Evolutionary conservation across 2,797 vertebrate genomes (phyloP), one percentile per base, ranked within the genome.

Genomic region (Basileuterus tristriatus): DNA sequence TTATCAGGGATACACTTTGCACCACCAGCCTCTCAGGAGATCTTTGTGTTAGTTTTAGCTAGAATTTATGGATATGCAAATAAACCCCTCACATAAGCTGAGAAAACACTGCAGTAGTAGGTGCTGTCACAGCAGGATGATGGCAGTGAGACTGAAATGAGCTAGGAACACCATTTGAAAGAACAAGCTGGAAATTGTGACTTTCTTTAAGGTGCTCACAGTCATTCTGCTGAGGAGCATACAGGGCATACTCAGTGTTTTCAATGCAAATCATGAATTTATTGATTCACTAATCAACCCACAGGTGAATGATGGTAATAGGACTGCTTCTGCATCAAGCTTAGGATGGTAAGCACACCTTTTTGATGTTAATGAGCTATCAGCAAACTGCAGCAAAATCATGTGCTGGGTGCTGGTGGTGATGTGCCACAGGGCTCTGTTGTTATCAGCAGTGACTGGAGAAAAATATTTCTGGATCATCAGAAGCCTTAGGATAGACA

Each of bases 281-380:
- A 95, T 96, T 82, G 91, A 95, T 93, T 94, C 75, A 80, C 29
- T 91, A 77, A 85, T 89, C 93, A 95, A 23, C 52, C 17, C 34
- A 64, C 37, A 32, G 37, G 60, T 89, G 64, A 95, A 70, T 83
- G 91, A 96, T 85, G 52, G 43, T 76, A 49, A 82, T 37, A 90
- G 47, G 81, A n/a, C 30, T 1, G 2, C 52, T 84, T 87, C 67
- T 93, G 60, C 37, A 44, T 58, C 36, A 74, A 53, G 60, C 56
- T 89, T 74, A 64, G 67, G 74, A 59, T 80, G 44, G 44, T 52
- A 71, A 91, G 34, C 41, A 64, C 12, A n/a, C 6, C 34, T 80
- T 84, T 34, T 63, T 72, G 29, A 32, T 80, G 43, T 49, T 72
- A 79, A 93, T 74, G 32, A 85, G 19, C 43, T 55, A 19, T 39